Percentiles rank a stretch among this genome's conserved stretches.
Evolutionary conservation across 2,797 vertebrate species (phyloP).

Genomic region (Rousettus madagascariensis): DNA sequence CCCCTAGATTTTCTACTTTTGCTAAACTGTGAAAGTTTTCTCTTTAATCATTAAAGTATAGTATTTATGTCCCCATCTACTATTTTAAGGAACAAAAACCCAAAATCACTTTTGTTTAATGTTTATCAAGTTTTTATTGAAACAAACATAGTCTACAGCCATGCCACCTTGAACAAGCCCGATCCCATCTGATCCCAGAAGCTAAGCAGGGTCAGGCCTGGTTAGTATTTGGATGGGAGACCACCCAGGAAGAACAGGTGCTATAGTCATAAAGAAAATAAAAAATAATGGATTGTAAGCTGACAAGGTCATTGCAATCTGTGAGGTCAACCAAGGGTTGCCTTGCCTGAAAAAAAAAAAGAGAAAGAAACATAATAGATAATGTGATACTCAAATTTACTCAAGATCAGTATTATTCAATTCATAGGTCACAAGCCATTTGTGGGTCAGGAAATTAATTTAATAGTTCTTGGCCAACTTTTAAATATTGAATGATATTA

Average conservation of each 20-base stretch:
- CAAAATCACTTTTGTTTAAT: not conserved
- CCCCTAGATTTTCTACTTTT: not conserved
- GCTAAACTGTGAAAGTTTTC: not conserved
- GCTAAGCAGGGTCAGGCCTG: too few relatives aligned
- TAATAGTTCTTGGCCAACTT: not conserved
- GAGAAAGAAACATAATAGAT: not conserved
- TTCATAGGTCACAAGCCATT: not conserved
- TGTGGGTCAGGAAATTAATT: not conserved
- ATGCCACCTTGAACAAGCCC: too few relatives aligned
- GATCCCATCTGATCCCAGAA: too few relatives aligned
- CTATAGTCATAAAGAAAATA: too few relatives aligned
- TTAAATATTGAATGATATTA: not conserved
- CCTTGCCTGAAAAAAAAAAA: too few relatives aligned
- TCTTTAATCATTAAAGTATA: not conserved
- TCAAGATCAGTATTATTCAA: not conserved
- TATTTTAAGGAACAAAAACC: slow-evolving; percentile 1
- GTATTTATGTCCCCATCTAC: not conserved
- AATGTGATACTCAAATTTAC: not conserved
- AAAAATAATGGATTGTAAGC: too few relatives aligned
- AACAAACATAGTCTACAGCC: not conserved
- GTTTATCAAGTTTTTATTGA: not conserved
- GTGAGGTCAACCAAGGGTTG: too few relatives aligned
- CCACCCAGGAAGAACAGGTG: too few relatives aligned
- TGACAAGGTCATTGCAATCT: too few relatives aligned
- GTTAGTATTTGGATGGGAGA: too few relatives aligned